Base-by-base conservation (phyloP, 2,888 invertebrate species). In the Cryptocheilus praepositus region DNA sequence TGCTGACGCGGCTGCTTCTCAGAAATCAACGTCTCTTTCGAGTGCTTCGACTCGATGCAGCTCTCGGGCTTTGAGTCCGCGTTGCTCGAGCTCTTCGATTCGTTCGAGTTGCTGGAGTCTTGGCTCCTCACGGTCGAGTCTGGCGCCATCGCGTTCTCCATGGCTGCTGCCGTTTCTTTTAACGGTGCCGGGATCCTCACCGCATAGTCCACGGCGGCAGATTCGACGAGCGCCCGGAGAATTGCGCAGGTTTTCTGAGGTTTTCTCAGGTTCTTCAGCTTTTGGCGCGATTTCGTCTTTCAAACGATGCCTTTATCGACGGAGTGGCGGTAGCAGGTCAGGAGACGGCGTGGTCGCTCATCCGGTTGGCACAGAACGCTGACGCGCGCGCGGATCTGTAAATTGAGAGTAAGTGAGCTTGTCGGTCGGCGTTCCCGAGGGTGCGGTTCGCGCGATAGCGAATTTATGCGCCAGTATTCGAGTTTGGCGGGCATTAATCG, bases 71-170 rank as follows among this genome's bases (percentile, higher is more conserved):
- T 87, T 15, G 83, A 83, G 7, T 81, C 82, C 0, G 81, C 77
- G 16, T 71, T 62, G 19, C 76, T 71, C 15, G 87, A 86, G 21
- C 81, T 81, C 22, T 82, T 82, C 19, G 86, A 85, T 21, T 84
- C 77, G 56, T 82, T 85, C 49, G 49, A 49, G 57, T 83, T 83
- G 63, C 74, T 85, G 46, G 88, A 88, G 57, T 88, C 86, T 61
- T 87, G 86, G 75, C 88, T 88, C 54, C 88, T 79, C 28, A 88
- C 88, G 22, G 88, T 88, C 65, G 85, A 87, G 68, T 88, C 88
- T 3, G 79, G 80, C 58, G 79, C 79, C 64, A 86, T 83, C 57
- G 81, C 25, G 57, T 71, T 65, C 64, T 73, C 73, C 76, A 71
- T 75, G 46, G 49, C 70, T 43, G 36, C 22, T 8, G 18, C 53